Evolutionary conservation across 2,113 vertebrate genomes (phyloP), one percentile per base, ranked within the genome.

Genomic region (Megaleporinus macrocephalus): DNA sequence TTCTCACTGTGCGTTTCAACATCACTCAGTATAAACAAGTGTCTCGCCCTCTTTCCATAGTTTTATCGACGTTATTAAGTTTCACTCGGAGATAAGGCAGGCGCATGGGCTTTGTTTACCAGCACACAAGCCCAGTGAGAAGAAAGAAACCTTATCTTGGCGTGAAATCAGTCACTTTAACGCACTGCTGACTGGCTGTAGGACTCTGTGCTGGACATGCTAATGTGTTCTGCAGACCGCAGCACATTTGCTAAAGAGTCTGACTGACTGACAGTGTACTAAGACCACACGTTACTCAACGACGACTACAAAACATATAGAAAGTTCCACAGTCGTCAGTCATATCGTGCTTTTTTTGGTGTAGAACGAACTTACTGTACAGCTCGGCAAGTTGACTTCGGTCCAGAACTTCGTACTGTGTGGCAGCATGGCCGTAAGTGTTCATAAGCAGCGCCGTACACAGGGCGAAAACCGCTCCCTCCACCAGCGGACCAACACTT

Each of bases 311-410:
- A 18, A 55, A 55, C 4, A 36, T 0, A 18, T 2, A 30, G 12
- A 24, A 16, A n/a, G 11, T 30, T 18, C 1, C 18, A 36, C 1
- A 11, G 24, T 70, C 7, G 36, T 70, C 12, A 11, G 7, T 5
- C 12, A 13, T 51, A 27, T 57, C 22, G 74, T 51, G 55, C 65
- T 44, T 76, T n/a, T 57, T 29, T 63, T 78, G 51, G 73, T 61
- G 77, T 69, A 51, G 78, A 71, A 53, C 76, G 5, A 62, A 94
- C 93, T 94, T 93, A 95, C 95, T 93, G 93, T 92, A 88, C 61
- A 92, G 84, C 33, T 92, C 83, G 47, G 61, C 16, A 72, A 93
- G 90, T 82, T 91, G 87, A 0, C 86, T 85, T 83, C 86, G 85
- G 73, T 91, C 88, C 87, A 90, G 78, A 66, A 88, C 82, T 75